Percentiles rank a stretch among this genome's conserved stretches.
Evolutionary conservation across 2,113 vertebrate species (phyloP).

Genomic region (Callorhinus ursinus): DNA sequence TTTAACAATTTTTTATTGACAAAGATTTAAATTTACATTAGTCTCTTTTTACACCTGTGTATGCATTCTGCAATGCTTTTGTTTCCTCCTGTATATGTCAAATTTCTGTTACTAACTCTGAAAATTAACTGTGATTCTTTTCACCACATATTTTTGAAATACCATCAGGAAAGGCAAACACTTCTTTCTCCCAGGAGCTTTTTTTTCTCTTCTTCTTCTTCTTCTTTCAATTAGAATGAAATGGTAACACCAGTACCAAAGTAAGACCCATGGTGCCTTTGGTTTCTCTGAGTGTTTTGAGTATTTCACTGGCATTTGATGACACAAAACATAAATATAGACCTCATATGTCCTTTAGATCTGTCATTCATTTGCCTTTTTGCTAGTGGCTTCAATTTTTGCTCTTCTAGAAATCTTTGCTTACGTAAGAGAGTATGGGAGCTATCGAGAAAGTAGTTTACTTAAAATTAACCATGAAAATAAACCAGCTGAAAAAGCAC

Average conservation of each 20-base stretch:
- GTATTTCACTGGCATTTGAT: slow-evolving; percentile 32
- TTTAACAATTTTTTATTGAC: background rate
- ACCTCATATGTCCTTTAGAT: background rate
- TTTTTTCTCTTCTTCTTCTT: background rate
- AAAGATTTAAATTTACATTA: background rate
- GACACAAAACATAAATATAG: background rate
- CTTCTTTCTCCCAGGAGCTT: background rate
- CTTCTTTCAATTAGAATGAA: slow-evolving; percentile 34
- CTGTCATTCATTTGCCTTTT: background rate
- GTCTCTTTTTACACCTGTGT: background rate
- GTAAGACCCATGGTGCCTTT: background rate
- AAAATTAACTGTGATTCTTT: slow-evolving; percentile 22
- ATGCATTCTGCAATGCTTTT: background rate
- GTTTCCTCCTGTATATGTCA: background rate
- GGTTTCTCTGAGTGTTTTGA: background rate
- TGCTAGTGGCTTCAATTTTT: slow-evolving; percentile 43
- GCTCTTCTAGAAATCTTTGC: background rate
- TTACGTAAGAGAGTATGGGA: background rate
- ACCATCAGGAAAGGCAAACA: slow-evolving; percentile 59
- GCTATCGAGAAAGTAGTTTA: background rate
- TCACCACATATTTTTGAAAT: background rate
- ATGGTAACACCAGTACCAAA: background rate
- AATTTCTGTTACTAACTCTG: background rate
- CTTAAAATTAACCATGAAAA: background rate
- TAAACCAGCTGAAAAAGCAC: background rate